A percentile compares a stretch with the other conserved stretches of the same genome.
Conservation (phyloP, 2,888 invertebrate species). For the Labia minor region DNA sequence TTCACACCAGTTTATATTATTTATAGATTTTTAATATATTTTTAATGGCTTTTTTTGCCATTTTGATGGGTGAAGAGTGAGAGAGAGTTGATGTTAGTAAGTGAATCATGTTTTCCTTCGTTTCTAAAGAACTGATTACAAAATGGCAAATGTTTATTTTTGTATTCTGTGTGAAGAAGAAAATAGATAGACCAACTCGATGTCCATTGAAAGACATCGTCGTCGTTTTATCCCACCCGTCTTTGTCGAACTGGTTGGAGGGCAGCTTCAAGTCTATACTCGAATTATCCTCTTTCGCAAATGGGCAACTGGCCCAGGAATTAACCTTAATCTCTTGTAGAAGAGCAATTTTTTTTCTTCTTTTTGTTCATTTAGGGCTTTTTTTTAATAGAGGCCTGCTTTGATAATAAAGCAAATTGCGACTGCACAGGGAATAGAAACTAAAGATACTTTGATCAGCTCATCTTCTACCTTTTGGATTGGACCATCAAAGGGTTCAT, state of each 20-base stretch:
- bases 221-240: not conserved
- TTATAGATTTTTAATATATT: too few relatives aligned
- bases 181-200: not conserved
- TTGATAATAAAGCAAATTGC: not conserved
- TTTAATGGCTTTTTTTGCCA: too few relatives aligned
- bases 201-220: not conserved
- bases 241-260: not conserved
- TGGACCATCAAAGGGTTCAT: not conserved
- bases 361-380: not conserved
- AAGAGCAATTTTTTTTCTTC: not conserved
- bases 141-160: conserved; percentile 1
- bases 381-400: not conserved
- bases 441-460: not conserved
- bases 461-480: not conserved
- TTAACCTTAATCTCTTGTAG: not conserved
- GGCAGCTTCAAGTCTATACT: not conserved
- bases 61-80: too few relatives aligned
- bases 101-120: not conserved
- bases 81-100: too few relatives aligned
- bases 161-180: too few relatives aligned
- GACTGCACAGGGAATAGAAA: not conserved
- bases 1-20: too few relatives aligned
- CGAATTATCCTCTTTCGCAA: not conserved
- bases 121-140: conserved; percentile 3
- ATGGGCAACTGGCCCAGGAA: not conserved